Conservation (phyloP, 2,888 invertebrate species). For the Eulithis prunata region DNA sequence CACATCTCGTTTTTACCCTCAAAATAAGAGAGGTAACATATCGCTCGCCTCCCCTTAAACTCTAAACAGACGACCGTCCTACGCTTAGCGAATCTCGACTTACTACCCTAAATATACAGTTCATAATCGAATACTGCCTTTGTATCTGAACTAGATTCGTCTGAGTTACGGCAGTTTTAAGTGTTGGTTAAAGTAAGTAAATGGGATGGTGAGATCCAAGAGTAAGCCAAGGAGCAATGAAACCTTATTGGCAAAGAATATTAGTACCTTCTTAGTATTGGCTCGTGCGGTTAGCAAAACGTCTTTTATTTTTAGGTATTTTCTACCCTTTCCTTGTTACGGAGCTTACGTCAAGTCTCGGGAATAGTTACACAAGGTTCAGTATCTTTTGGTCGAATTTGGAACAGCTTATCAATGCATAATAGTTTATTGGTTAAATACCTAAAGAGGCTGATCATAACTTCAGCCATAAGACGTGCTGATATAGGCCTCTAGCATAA, state of each 20-base stretch:
- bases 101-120: conserved; percentile 10
- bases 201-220: conserved; percentile 27
- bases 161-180: conserved; percentile 34
- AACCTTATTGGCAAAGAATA: conserved; percentile 4
- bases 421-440: too few relatives aligned
- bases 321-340: neutral
- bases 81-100: conserved; percentile 10
- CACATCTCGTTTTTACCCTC: conserved; percentile 14
- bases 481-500: too few relatives aligned
- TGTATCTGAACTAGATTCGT: conserved; percentile 25
- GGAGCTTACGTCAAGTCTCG: too few relatives aligned
- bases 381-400: too few relatives aligned
- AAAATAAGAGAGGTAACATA: conserved; percentile 26
- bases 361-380: too few relatives aligned
- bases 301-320: conserved; percentile 16
- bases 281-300: conserved; percentile 20
- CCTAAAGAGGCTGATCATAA: too few relatives aligned
- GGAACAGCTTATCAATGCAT: too few relatives aligned
- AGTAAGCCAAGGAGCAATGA: conserved; percentile 27
- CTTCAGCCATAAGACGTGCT: too few relatives aligned
- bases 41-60: conserved; percentile 11
- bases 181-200: conserved; percentile 34
- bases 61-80: conserved; percentile 1
- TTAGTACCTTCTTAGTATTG: conserved; percentile 11
- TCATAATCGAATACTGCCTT: conserved; percentile 17